These are phyloP conservation scores for Bergia puertoricense DNA, from an alignment of 92 coral and sea anemone genomes.

Conservation along the genomic window DNA sequence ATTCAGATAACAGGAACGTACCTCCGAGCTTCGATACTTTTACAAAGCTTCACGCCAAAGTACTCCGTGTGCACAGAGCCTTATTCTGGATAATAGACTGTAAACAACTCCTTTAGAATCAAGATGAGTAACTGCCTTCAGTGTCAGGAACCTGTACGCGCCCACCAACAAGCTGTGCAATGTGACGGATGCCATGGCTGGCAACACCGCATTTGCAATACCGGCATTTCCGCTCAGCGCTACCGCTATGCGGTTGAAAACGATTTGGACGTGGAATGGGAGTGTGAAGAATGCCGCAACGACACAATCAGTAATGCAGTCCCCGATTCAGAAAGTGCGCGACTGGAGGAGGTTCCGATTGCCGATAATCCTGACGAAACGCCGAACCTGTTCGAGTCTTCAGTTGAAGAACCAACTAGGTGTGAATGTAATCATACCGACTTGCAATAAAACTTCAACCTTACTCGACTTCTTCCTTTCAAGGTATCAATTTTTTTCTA, in stretches of 20 bases:
- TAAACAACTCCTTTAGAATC: too few species aligned
- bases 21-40: too few species aligned
- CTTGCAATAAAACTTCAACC: too few species aligned
- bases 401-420: too few species aligned
- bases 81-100: too few species aligned
- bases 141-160: slow-evolving; percentile 22
- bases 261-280: slow-evolving; percentile 15
- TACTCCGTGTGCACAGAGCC: too few species aligned
- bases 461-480: too few species aligned
- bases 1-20: too few species aligned
- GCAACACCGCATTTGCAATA: slow-evolving; percentile 29
- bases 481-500: too few species aligned
- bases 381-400: neutral
- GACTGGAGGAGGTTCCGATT: slow-evolving; percentile 17
- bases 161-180: slow-evolving; percentile 34
- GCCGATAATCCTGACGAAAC: neutral
- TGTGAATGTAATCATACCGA: too few species aligned
- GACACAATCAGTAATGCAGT: neutral
- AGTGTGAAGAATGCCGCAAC: neutral
- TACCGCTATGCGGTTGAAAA: slow-evolving; percentile 26
- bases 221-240: slow-evolving; percentile 20
- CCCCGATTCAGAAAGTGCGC: neutral
- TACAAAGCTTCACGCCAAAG: too few species aligned
- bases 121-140: slow-evolving; percentile 18
- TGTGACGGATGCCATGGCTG: slow-evolving; percentile 34